phyloP scores from a whole-genome alignment of 1,140 invertebrate genomes.

The Heliconius eleuchia region DNA sequence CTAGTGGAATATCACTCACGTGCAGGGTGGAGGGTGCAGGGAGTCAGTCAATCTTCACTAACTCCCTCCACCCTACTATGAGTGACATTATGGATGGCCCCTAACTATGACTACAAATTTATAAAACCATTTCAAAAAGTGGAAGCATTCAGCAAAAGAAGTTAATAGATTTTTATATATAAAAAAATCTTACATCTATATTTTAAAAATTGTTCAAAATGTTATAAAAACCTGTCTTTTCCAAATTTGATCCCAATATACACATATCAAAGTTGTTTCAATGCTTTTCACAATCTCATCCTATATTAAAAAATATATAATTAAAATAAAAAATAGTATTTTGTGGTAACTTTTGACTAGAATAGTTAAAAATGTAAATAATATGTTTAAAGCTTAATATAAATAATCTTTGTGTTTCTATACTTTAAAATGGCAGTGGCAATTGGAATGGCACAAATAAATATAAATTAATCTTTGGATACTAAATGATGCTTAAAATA shows the following conservation, averaged over 20 bases:
- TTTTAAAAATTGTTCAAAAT: constrained; percentile 30
- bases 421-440: constrained; percentile 27
- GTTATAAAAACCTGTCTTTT: constrained; percentile 27
- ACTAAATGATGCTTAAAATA: neutral
- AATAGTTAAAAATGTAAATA: constrained; percentile 16
- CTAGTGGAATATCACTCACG: no score
- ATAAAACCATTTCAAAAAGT: neutral
- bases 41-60: no score
- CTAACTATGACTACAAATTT: no score
- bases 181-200: constrained; percentile 17
- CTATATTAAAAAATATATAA: constrained; percentile 16
- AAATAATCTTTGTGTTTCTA: constrained; percentile 14
- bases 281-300: constrained; percentile 1
- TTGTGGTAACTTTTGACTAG: constrained; percentile 17
- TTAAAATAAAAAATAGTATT: neutral
- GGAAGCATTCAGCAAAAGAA: constrained; percentile 25
- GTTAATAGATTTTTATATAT: constrained; percentile 13
- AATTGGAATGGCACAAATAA: constrained; percentile 16
- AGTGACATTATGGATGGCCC: no score
- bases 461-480: neutral
- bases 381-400: constrained; percentile 30
- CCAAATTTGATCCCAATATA: constrained; percentile 29
- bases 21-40: no score
- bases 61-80: no score
- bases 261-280: neutral